Evolutionary conservation across 1,140 invertebrate genomes (phyloP), one percentile per base, ranked within the genome.

Genomic region (Holotrichia oblita): DNA sequence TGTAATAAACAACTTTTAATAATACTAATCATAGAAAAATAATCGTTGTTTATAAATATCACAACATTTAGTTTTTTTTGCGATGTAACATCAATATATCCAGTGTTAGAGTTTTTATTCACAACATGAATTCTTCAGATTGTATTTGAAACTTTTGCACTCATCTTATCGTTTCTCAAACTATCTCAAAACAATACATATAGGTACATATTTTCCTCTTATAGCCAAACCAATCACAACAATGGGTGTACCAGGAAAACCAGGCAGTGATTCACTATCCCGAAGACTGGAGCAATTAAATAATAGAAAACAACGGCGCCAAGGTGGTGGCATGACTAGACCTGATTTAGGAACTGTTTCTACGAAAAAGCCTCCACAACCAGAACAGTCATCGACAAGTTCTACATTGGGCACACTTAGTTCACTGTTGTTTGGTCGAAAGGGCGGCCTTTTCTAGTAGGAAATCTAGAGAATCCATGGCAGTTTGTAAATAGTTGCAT

Each of bases 341-440:
- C 88, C 90, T 0, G 92, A 92, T 86, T 85, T 92, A 4, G 91
- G 92, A 79, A 85, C 81, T 59, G 87, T 83, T 81, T 87, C 89
- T 7, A 88, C 88, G 73, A 87, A 88, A 79, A 84, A 88, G 3
- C 82, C 77, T 74, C 82, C 83, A 44, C 79, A 82, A 79, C 84
- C 83, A 73, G 85, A 85, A 81, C 81, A 84, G 77, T 82, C 84
- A 44, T 91, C 92, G n/a, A 91, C 93, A 0, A 83, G 84, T 44
- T 92, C 92, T 14, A 91, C 94, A 0, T 88, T 95, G 14, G 94
- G 94, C 76, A 94, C 93, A 27, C 90, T 96, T 75, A 95, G 94
- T 88, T 93, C 93, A 22, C 88, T 96, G 81, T 88, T 95, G 10
- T 96, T 96, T 86, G 94, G 94, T 40, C 89, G 94, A 76, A 96